These are phyloP conservation scores for Jacana jacana DNA, from an alignment of 2,113 vertebrate genomes.

Conservation along the genomic window DNA sequence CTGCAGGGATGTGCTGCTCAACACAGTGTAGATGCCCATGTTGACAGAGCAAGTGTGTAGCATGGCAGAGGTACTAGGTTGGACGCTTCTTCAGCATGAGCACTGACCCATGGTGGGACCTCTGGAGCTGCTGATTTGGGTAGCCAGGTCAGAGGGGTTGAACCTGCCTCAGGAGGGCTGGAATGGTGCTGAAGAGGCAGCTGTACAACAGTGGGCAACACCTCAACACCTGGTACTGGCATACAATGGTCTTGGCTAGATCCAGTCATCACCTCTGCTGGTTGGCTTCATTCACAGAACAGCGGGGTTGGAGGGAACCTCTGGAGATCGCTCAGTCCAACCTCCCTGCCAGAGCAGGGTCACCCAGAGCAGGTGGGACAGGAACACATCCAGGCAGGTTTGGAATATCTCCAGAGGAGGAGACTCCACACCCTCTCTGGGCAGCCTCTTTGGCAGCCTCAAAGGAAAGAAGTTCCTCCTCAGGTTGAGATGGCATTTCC, in stretches of 20 bases:
- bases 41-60: rapidly evolving
- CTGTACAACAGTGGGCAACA: not conserved
- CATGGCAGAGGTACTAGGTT: not conserved
- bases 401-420: not conserved
- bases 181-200: not conserved
- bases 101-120: not conserved
- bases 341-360: not conserved
- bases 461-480: not conserved
- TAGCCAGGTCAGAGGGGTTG: not conserved
- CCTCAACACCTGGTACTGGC: not conserved
- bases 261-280: not conserved
- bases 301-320: not conserved
- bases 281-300: not conserved
- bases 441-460: not conserved
- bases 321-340: not conserved
- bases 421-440: not conserved
- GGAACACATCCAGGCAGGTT: not conserved
- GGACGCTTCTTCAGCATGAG: not conserved
- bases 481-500: not conserved
- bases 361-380: not conserved
- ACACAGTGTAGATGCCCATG: not conserved
- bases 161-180: not conserved
- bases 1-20: rapidly evolving
- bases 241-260: not conserved
- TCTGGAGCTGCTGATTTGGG: not conserved